A percentile compares a stretch with the other conserved stretches of the same genome.
Evolutionary conservation across 2,888 invertebrate species (phyloP).

Genomic region (Oligia latruncula): DNA sequence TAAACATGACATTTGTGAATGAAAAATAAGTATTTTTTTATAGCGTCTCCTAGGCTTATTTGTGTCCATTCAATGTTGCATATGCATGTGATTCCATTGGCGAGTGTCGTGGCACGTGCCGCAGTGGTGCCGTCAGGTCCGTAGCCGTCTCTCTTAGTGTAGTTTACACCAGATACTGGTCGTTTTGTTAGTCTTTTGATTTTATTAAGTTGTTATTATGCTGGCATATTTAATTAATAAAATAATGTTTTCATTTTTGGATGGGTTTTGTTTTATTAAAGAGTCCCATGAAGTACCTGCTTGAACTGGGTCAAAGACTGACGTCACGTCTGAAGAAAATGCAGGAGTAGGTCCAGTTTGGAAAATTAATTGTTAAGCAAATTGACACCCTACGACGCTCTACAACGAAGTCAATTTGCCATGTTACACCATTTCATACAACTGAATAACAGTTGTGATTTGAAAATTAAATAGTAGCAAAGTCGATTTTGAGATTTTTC

Average conservation of each 20-base stretch:
- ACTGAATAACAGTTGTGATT: not conserved
- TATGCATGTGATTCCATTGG: not conserved
- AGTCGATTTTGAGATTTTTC: too few relatives aligned
- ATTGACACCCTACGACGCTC: not conserved
- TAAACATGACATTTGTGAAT: not conserved
- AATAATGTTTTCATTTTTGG: slow-evolving; percentile 42
- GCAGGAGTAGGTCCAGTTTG: not conserved
- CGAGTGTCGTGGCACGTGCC: not conserved
- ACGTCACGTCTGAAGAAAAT: not conserved
- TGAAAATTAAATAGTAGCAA: not conserved
- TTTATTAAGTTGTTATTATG: slow-evolving; percentile 51
- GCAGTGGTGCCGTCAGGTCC: slow-evolving; percentile 1
- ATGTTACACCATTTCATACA: not conserved
- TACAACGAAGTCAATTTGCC: not conserved
- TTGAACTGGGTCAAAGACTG: too few relatives aligned
- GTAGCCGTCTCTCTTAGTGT: not conserved
- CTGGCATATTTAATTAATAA: slow-evolving; percentile 57
- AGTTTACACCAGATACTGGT: slow-evolving; percentile 3
- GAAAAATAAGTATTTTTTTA: not conserved
- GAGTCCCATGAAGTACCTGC: too few relatives aligned
- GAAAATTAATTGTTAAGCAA: not conserved
- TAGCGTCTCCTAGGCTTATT: slow-evolving; percentile 14
- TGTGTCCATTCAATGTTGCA: slow-evolving; percentile 6
- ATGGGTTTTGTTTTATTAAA: slow-evolving; percentile 23
- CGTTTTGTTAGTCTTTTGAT: slow-evolving; percentile 41